phyloP scores from a whole-genome alignment of 1,140 invertebrate genomes.

The Pseudachorutes palmiensis region DNA sequence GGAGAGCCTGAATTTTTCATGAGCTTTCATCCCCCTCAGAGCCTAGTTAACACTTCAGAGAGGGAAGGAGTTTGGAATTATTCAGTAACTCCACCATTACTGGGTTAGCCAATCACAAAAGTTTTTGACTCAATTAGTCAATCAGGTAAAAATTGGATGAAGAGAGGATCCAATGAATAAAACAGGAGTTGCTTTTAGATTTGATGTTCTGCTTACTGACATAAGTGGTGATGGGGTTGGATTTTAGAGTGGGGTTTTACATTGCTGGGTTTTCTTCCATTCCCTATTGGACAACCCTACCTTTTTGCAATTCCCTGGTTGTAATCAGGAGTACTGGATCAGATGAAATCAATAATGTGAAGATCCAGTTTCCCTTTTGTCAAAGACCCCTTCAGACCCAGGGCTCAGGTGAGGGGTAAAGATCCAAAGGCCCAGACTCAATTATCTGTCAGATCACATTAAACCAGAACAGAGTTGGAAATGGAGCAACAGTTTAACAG shows the following conservation, averaged over 20 bases:
- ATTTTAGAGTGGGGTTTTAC: too few relatives aligned
- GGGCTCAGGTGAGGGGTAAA: neutral
- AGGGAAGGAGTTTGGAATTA: too few relatives aligned
- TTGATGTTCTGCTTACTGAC: too few relatives aligned
- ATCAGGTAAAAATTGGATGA: neutral
- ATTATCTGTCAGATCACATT: neutral
- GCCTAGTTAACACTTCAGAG: too few relatives aligned
- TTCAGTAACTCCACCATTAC: too few relatives aligned
- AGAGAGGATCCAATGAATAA: neutral
- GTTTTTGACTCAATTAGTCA: neutral
- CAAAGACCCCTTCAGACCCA: neutral
- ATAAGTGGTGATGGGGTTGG: too few relatives aligned
- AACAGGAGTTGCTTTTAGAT: neutral
- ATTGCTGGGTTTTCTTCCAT: too few relatives aligned
- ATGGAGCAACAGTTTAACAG: neutral
- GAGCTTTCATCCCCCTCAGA: neutral
- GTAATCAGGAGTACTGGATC: too few relatives aligned
- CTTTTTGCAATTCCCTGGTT: too few relatives aligned
- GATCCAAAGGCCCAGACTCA: neutral
- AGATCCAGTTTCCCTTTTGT: neutral
- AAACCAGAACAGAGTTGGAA: neutral
- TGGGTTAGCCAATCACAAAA: neutral
- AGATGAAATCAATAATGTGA: neutral
- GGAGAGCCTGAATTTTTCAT: neutral
- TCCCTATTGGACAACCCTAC: too few relatives aligned